Evolutionary conservation across 2,797 vertebrate species (phyloP).

Genomic region (Cynodonichthys magdalenae): DNA sequence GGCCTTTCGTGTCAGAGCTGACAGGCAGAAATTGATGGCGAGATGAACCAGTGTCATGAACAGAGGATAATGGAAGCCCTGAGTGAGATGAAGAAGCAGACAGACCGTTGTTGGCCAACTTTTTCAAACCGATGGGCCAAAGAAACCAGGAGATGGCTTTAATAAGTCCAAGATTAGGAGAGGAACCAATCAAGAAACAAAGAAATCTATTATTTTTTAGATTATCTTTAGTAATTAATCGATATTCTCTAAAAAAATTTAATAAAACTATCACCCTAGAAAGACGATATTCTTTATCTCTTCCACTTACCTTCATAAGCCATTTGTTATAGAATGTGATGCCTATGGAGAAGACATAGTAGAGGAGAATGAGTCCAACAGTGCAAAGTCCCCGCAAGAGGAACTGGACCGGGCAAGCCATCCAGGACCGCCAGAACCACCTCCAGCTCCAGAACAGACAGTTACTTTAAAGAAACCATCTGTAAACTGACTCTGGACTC

Average conservation of each 20-base stretch:
- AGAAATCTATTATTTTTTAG: not conserved
- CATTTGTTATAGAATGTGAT: constrained; percentile 98
- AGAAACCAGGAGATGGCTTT: not conserved
- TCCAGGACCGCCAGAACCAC: constrained; percentile 35
- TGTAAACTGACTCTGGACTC: constrained; percentile 3
- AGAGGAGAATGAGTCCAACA: constrained; percentile 86
- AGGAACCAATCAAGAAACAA: not conserved
- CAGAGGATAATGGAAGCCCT: constrained; percentile 92
- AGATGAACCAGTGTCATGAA: constrained; percentile 93
- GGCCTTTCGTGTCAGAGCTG: constrained; percentile 77
- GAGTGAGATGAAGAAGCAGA: constrained; percentile 21
- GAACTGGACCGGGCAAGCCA: constrained; percentile 77
- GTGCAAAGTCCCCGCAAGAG: constrained; percentile 79
- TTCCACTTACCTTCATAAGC: constrained; percentile 86
- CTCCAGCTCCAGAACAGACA: constrained; percentile 14
- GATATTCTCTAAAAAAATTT: too few relatives aligned
- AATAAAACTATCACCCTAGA: not conserved
- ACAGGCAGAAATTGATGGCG: constrained; percentile 86
- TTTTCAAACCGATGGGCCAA: not conserved
- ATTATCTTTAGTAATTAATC: not conserved
- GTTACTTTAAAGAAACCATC: constrained; percentile 36
- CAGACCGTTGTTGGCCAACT: too few relatives aligned
- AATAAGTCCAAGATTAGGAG: too few relatives aligned
- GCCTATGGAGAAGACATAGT: constrained; percentile 92
- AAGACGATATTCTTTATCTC: not conserved